A percentile compares a stretch with the other conserved stretches of the same genome.
Conservation (phyloP, 23 tunicate genomes). For the Botrylloides violaceus region DNA sequence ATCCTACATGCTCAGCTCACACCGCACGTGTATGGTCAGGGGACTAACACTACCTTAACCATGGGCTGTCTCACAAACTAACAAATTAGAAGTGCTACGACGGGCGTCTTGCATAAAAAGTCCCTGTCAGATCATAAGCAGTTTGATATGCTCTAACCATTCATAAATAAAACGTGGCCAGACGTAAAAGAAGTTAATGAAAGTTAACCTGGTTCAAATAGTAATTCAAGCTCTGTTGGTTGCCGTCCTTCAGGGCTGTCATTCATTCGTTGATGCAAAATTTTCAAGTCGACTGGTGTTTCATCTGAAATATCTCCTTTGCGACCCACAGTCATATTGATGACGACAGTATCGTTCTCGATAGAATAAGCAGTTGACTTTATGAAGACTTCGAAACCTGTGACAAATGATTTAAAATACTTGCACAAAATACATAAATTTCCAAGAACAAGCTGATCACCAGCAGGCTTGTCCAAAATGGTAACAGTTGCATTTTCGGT, state of each 20-base stretch:
- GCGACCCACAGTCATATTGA: not conserved
- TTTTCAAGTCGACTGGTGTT: not conserved
- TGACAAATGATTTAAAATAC: too few relatives aligned
- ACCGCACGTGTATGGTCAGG: too few relatives aligned
- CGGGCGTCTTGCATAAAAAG: too few relatives aligned
- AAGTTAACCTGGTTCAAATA: not conserved
- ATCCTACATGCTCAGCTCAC: too few relatives aligned
- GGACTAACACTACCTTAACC: too few relatives aligned
- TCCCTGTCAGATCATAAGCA: too few relatives aligned
- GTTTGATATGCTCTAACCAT: too few relatives aligned
- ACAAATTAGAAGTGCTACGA: too few relatives aligned
- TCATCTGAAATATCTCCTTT: not conserved
- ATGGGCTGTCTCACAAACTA: too few relatives aligned
- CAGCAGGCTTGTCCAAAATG: not conserved
- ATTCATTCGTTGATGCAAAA: not conserved
- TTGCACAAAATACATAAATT: too few relatives aligned
- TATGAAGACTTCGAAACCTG: not conserved
- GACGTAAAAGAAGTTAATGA: too few relatives aligned
- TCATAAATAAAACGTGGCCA: too few relatives aligned
- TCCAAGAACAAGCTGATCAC: not conserved
- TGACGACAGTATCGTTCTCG: not conserved
- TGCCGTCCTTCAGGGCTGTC: not conserved
- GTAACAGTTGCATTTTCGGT: not conserved
- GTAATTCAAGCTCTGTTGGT: not conserved
- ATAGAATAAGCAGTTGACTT: not conserved